phyloP scores from a whole-genome alignment of 2,113 vertebrate species.

The Gyps fulvus region DNA sequence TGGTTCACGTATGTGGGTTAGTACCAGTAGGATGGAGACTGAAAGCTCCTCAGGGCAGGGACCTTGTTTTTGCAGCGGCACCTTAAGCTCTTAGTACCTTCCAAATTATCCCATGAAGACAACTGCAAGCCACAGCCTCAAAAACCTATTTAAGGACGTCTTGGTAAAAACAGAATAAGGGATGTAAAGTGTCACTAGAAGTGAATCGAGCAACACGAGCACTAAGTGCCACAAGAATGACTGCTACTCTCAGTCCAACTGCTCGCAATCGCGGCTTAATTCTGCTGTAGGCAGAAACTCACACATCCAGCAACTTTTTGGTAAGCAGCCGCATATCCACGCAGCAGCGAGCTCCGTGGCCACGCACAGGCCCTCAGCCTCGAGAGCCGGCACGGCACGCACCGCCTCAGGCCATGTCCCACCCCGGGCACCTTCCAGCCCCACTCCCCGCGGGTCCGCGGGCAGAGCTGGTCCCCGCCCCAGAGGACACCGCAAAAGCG shows the following conservation, averaged over 20 bases:
- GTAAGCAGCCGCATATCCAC: rapidly evolving
- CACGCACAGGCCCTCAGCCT: neutral
- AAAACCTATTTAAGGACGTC: neutral
- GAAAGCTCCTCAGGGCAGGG: neutral
- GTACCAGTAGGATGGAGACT: rapidly evolving
- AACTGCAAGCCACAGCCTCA: neutral
- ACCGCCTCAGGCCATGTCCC: neutral
- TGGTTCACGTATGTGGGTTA: neutral
- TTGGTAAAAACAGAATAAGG: neutral
- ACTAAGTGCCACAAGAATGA: neutral
- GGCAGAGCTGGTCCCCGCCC: neutral
- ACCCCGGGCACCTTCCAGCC: neutral
- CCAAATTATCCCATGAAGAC: neutral
- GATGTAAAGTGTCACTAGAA: neutral
- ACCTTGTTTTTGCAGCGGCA: neutral
- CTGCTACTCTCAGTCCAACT: neutral
- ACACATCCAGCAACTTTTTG: neutral
- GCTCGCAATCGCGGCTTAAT: neutral
- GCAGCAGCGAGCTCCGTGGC: neutral
- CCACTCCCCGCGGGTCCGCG: rapidly evolving
- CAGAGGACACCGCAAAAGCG: neutral
- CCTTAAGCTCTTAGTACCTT: neutral
- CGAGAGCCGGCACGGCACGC: neutral
- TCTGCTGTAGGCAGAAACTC: neutral
- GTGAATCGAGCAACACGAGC: rapidly evolving